These are phyloP conservation scores for Phania funesta DNA, from an alignment of 2,888 invertebrate species.

Conservation along the genomic window DNA sequence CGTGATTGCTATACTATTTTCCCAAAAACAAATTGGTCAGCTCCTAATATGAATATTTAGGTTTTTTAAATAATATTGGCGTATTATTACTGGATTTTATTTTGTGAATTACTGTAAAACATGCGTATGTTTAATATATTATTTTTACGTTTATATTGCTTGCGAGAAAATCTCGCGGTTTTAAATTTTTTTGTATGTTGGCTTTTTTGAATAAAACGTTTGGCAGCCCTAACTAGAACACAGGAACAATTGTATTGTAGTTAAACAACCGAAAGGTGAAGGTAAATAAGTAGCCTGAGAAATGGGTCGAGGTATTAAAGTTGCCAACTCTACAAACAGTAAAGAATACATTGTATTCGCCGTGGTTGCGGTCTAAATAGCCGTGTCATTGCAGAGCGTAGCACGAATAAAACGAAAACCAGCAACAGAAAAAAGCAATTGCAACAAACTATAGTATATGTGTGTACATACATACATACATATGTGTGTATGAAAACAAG, in stretches of 20 bases:
- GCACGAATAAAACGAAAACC: not conserved
- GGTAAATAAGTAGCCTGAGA: conserved; percentile 44
- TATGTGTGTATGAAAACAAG: not conserved
- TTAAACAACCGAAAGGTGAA: conserved; percentile 42
- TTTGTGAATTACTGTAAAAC: too few relatives aligned
- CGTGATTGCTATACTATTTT: too few relatives aligned
- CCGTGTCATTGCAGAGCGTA: not conserved
- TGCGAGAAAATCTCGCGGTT: too few relatives aligned
- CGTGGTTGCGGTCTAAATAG: not conserved
- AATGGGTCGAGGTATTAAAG: conserved; percentile 23
- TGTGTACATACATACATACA: not conserved
- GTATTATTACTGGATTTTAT: too few relatives aligned
- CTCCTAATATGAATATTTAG: too few relatives aligned
- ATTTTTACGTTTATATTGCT: too few relatives aligned
- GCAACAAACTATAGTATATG: conserved; percentile 6
- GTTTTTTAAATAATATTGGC: too few relatives aligned
- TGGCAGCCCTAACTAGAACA: too few relatives aligned
- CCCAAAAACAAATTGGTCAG: too few relatives aligned
- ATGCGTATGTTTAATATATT: too few relatives aligned
- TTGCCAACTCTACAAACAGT: not conserved
- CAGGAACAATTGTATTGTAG: not conserved
- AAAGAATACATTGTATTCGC: not conserved
- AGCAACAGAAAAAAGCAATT: conserved; percentile 2
- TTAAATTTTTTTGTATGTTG: too few relatives aligned
- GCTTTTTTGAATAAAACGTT: too few relatives aligned